Evolutionary conservation across 2,113 vertebrate genomes (phyloP).

Genomic region (Aplodontia rufa): DNA sequence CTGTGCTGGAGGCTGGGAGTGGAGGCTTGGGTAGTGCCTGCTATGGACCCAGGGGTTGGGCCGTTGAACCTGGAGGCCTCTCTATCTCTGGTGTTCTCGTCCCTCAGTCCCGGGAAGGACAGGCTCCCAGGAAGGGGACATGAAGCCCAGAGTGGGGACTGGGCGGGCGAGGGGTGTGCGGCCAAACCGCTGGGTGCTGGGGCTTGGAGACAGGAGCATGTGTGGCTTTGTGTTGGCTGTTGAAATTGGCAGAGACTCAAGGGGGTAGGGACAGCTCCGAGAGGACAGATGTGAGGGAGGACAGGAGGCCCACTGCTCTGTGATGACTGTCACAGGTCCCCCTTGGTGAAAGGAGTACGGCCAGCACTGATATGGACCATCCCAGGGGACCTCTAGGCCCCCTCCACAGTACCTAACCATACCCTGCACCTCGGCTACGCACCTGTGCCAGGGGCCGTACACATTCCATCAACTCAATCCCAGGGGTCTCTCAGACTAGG

Average conservation of each 20-base stretch:
- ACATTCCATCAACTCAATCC: no score
- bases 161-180: neutral
- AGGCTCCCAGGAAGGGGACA: neutral
- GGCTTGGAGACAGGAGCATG: neutral
- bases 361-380: neutral
- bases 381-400: neutral
- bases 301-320: neutral
- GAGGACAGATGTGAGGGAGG: rapidly evolving
- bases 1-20: neutral
- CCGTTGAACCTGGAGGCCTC: rapidly evolving
- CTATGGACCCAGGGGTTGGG: rapidly evolving
- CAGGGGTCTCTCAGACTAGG: neutral
- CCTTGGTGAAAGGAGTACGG: rapidly evolving
- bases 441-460: no score
- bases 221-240: neutral
- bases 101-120: neutral
- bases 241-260: neutral
- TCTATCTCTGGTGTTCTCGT: rapidly evolving
- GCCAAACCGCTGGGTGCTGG: neutral
- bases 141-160: no score
- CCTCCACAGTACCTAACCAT: rapidly evolving
- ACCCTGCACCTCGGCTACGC: no score
- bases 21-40: neutral
- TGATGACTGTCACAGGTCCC: neutral
- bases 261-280: neutral